Evolutionary conservation across 2,113 vertebrate genomes (phyloP), one percentile per base, ranked within the genome.

Genomic region (Sebastes schlegelii): DNA sequence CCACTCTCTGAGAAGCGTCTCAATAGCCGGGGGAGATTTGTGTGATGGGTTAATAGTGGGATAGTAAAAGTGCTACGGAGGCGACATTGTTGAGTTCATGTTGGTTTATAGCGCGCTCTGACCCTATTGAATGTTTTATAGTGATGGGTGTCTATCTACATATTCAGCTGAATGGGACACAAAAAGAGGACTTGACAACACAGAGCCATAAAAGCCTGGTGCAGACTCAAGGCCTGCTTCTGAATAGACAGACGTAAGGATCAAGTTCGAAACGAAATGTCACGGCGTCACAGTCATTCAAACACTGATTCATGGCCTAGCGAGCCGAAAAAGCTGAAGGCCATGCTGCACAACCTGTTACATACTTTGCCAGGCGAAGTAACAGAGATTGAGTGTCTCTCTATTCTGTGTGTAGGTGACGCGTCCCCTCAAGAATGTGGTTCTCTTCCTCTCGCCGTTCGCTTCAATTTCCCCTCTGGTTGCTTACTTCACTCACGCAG

Each of bases 371-470:
- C 73, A 79, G 73, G 86, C 80, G 26, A 23, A 85, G 84, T 9
- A 89, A 83, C 87, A 76, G 74, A 76, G 86, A 87, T 89, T 52
- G 66, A 85, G 78, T 84, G 83, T 89, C 86, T 83, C 64, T 86
- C 80, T 90, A 70, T 83, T 88, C 86, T 87, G 80, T 86, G 80
- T 72, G 88, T 79, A 82, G 86, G 93, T 94, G 94, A 95, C 93
- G 92, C 85, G 89, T 90, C 87, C 81, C 82, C 85, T 91, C 78
- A 93, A 92, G 92, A 94, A 94, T 95, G 92, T 34, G 86, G 46
- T 89, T 90, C 88, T 92, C 90, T 94, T 89, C 91, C 91, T 93
- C 79, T 88, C 57, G 70, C 83, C 77, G 77, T 73, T 90, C 83
- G 74, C 84, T 86, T 88, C 88, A 86, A 78, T 84, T 93, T 91